Conservation (phyloP, 2,797 vertebrate species). For the Ptychadena robeensis region DNA sequence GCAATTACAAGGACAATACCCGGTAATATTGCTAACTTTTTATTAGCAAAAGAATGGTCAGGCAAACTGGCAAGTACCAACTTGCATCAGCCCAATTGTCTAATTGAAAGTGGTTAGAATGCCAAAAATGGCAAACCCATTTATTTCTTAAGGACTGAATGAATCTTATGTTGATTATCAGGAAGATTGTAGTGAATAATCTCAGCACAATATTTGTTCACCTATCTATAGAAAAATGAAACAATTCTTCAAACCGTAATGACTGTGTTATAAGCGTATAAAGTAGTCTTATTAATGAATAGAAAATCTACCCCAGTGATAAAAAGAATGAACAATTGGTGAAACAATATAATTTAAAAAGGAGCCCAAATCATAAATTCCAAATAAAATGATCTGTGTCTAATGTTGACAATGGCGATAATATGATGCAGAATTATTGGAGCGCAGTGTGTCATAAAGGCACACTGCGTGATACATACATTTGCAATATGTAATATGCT, state of each 20-base stretch:
- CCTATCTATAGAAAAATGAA: background rate
- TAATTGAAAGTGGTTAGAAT: no score
- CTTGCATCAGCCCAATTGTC: no score
- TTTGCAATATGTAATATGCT: conserved; percentile 24
- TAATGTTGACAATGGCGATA: background rate
- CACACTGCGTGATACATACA: conserved; percentile 18
- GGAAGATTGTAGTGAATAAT: background rate
- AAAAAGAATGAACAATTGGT: background rate
- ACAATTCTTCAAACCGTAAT: background rate
- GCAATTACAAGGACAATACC: no score
- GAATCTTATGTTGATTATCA: no score
- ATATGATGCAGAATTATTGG: conserved; percentile 14
- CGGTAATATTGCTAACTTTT: no score
- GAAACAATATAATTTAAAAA: background rate
- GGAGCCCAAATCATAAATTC: background rate
- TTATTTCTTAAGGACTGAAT: no score
- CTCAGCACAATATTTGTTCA: background rate
- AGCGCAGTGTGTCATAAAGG: conserved; percentile 29
- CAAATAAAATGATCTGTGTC: background rate
- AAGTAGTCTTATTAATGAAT: background rate
- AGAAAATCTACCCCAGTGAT: background rate
- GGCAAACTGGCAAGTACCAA: no score
- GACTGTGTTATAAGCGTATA: background rate
- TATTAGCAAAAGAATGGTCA: no score
- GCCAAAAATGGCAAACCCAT: no score